These are phyloP conservation scores for Campylomormyrus numenius DNA, from an alignment of 2,113 vertebrate species.

Conservation along the genomic window DNA sequence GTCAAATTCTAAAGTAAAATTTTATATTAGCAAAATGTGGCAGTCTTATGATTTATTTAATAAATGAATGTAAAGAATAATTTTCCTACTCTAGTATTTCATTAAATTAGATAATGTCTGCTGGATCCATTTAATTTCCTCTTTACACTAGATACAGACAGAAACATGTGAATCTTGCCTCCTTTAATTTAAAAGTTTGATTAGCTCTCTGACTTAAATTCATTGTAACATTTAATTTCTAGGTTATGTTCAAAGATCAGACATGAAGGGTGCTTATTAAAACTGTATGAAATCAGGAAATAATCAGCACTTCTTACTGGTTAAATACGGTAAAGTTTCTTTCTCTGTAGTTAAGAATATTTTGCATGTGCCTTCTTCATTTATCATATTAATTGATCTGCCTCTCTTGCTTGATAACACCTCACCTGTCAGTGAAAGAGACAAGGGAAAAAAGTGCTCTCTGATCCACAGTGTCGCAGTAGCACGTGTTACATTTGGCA, in stretches of 20 bases:
- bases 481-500: slow-evolving; percentile 47
- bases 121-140: slow-evolving; percentile 11
- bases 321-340: slow-evolving; percentile 25
- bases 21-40: not conserved
- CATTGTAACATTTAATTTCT: slow-evolving; percentile 16
- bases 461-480: slow-evolving; percentile 48
- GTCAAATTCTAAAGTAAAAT: not conserved
- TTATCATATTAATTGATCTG: slow-evolving; percentile 41
- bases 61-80: slow-evolving; percentile 15
- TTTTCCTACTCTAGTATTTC: not conserved
- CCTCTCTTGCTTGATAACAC: slow-evolving; percentile 36
- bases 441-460: slow-evolving; percentile 47
- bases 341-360: slow-evolving; percentile 17
- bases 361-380: slow-evolving; percentile 8
- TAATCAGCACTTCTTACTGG: slow-evolving; percentile 17
- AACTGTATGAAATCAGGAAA: slow-evolving; percentile 14
- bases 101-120: slow-evolving; percentile 17
- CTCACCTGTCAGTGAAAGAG: slow-evolving; percentile 38
- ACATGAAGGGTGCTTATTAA: slow-evolving; percentile 17
- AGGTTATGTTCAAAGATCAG: slow-evolving; percentile 22
- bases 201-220: slow-evolving; percentile 16
- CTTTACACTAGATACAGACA: slow-evolving; percentile 5
- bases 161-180: slow-evolving; percentile 17
- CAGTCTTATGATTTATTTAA: slow-evolving; percentile 9
- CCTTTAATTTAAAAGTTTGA: slow-evolving; percentile 18